These are phyloP conservation scores for Pedionomus torquatus DNA, from an alignment of 2,113 vertebrate species.

Conservation along the genomic window DNA sequence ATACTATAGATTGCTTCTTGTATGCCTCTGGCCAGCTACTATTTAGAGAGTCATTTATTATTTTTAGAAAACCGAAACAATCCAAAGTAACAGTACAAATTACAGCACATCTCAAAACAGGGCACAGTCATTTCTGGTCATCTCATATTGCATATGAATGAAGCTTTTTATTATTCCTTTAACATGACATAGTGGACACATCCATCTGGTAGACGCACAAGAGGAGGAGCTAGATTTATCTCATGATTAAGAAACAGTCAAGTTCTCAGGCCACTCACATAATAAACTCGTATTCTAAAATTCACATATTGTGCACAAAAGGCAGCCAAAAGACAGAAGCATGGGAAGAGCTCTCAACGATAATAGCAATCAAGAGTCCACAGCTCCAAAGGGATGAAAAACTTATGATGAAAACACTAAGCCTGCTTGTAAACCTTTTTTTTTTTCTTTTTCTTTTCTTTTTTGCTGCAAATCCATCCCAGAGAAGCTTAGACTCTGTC, in stretches of 20 bases:
- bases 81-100: constrained; percentile 63
- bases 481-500: background rate
- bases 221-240: constrained; percentile 16
- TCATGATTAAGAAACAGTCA: background rate
- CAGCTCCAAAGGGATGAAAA: background rate
- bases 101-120: constrained; percentile 8
- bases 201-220: background rate
- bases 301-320: background rate
- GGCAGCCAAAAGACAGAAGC: background rate
- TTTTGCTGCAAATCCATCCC: background rate
- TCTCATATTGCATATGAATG: constrained; percentile 22
- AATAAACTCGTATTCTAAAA: background rate
- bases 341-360: background rate
- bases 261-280: background rate
- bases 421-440: background rate
- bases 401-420: background rate
- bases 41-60: constrained; percentile 78
- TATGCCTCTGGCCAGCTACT: constrained; percentile 70
- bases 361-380: background rate
- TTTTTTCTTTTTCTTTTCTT: background rate
- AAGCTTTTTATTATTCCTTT: constrained; percentile 65
- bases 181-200: constrained; percentile 7
- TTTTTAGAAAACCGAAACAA: constrained; percentile 78
- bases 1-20: constrained; percentile 77
- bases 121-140: constrained; percentile 24